These are phyloP conservation scores for Rhabdophis nuchalis DNA, from an alignment of 2,797 vertebrate species.

Conservation along the genomic window DNA sequence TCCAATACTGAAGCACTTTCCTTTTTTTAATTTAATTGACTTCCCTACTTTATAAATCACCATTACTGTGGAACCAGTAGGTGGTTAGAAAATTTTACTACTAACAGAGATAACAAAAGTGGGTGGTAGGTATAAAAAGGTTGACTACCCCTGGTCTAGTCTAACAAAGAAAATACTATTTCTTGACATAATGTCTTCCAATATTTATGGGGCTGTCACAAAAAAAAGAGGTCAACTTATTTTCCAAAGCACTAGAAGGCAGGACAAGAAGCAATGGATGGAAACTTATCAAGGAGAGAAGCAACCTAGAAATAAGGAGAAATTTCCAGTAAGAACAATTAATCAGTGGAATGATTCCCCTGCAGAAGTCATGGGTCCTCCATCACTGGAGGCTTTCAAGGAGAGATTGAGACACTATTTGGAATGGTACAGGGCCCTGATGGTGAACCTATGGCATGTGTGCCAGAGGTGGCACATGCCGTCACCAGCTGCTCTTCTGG, in stretches of 20 bases:
- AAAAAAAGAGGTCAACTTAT: not conserved
- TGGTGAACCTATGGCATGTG: too few species aligned
- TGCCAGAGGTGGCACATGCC: too few species aligned
- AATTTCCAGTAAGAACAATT: not conserved
- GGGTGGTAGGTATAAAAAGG: too few species aligned
- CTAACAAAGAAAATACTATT: not conserved
- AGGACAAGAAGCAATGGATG: not conserved
- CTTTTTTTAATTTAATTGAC: too few species aligned
- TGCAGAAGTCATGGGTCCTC: not conserved
- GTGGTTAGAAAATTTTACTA: too few species aligned
- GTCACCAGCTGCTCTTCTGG: too few species aligned
- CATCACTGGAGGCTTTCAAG: not conserved
- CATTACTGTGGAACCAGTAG: too few species aligned
- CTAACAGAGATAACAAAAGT: too few species aligned
- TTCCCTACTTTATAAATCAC: too few species aligned
- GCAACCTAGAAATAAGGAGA: not conserved
- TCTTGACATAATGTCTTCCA: not conserved
- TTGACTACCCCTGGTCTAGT: too few species aligned
- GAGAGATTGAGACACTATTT: not conserved
- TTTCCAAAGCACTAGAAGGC: not conserved
- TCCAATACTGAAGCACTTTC: too few species aligned
- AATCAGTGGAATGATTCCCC: not conserved
- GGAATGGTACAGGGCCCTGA: not conserved
- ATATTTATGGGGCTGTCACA: not conserved
- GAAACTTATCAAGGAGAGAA: not conserved